These are phyloP conservation scores for Drosophila diplacantha DNA, from an alignment of 2,888 invertebrate genomes.

Conservation along the genomic window DNA sequence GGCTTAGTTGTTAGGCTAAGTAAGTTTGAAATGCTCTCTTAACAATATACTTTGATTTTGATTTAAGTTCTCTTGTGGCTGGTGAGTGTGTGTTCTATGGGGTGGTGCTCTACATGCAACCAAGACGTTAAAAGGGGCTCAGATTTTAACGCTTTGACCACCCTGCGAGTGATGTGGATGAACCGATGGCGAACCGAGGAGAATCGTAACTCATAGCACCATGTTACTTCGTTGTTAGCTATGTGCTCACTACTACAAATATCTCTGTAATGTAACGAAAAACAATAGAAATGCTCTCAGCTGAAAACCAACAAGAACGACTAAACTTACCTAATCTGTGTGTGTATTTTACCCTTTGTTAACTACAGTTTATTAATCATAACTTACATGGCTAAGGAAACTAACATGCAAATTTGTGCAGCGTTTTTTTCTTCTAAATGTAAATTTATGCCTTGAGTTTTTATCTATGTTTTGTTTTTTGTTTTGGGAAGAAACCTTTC, in stretches of 20 bases:
- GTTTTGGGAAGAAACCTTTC: slow-evolving; percentile 58
- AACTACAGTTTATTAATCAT: slow-evolving; percentile 41
- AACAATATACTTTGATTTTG: slow-evolving; percentile 33
- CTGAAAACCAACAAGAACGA: slow-evolving; percentile 45
- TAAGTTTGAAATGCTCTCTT: slow-evolving; percentile 33
- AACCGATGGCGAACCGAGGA: slow-evolving; percentile 24
- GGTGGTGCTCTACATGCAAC: slow-evolving; percentile 37
- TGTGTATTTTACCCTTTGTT: slow-evolving; percentile 40
- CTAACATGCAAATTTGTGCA: slow-evolving; percentile 49
- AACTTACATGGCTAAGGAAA: slow-evolving; percentile 33
- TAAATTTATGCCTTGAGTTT: slow-evolving; percentile 18
- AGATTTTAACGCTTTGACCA: slow-evolving; percentile 73
- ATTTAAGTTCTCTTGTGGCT: slow-evolving; percentile 32
- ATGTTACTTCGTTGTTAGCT: slow-evolving; percentile 70
- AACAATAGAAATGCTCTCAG: slow-evolving; percentile 12
- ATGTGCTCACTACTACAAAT: slow-evolving; percentile 37
- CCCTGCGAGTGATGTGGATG: slow-evolving; percentile 25
- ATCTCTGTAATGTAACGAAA: slow-evolving; percentile 26
- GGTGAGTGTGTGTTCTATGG: slow-evolving; percentile 1
- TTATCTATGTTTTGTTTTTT: slow-evolving; percentile 21
- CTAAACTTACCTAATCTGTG: slow-evolving; percentile 29
- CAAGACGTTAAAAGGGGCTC: slow-evolving; percentile 77
- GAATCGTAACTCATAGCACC: slow-evolving; percentile 69
- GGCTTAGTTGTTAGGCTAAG: slow-evolving; percentile 30
- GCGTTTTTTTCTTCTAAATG: slow-evolving; percentile 24